Evolutionary conservation across 2,113 vertebrate species (phyloP).

Genomic region (Hypomesus transpacificus): DNA sequence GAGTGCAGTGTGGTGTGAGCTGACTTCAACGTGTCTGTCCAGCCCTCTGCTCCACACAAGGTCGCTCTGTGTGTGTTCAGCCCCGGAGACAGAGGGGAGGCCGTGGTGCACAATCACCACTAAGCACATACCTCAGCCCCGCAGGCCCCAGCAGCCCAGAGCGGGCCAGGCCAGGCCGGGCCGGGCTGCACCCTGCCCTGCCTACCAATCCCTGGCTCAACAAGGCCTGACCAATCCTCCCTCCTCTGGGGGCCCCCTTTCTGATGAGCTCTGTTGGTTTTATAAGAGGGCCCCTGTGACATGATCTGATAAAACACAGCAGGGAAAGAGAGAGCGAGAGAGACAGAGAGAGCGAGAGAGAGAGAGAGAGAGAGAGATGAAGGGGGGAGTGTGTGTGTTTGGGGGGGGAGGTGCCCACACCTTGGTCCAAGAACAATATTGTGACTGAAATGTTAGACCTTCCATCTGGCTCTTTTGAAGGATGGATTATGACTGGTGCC

Average conservation of each 20-base stretch:
- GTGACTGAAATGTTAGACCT: conserved; percentile 73
- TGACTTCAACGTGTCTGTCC: conserved; percentile 60
- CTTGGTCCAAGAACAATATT: conserved; percentile 78
- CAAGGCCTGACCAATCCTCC: conserved; percentile 39
- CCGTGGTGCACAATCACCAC: conserved; percentile 59
- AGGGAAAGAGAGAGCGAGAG: conserved; percentile 13
- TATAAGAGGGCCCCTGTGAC: conserved; percentile 57
- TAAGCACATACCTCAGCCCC: conserved; percentile 67
- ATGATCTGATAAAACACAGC: conserved; percentile 66
- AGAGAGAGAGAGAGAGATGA: conserved; percentile 19
- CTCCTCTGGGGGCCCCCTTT: conserved; percentile 41
- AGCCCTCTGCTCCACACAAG: conserved; percentile 66
- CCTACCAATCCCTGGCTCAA: conserved; percentile 30
- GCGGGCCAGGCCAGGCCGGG: conserved; percentile 29
- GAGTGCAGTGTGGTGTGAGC: conserved; percentile 24
- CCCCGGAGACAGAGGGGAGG: conserved; percentile 65
- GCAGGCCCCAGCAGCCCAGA: conserved; percentile 45
- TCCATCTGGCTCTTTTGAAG: conserved; percentile 78
- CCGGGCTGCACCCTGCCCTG: conserved; percentile 26
- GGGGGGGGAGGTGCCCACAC: conserved; percentile 45
- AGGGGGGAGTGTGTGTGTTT: conserved; percentile 9
- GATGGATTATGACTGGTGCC: conserved; percentile 73
- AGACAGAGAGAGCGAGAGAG: conserved; percentile 17
- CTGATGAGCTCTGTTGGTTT: conserved; percentile 63
- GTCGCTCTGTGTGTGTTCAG: conserved; percentile 73